Base-by-base conservation (phyloP, 2,888 invertebrate species). In the Ctenicera cuprea region DNA sequence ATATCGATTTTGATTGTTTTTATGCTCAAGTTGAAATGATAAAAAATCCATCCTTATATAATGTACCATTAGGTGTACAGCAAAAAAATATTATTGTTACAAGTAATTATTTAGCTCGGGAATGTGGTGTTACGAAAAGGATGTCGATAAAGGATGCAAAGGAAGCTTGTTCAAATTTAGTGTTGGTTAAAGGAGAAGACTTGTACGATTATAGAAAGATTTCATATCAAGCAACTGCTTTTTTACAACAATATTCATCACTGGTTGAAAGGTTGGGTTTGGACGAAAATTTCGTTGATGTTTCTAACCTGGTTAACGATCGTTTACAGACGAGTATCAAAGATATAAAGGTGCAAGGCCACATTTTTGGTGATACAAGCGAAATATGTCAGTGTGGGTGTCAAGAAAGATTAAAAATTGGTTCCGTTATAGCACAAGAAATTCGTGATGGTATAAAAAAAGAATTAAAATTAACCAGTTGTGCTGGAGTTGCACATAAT, bases 21-120 rank as follows among this genome's bases (percentile, higher is more conserved):
- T 95, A 95, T 87, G 95, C 95, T 74, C 95, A 95, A 90, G 94
- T 95, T 78, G 95, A 95, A 87, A 94, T 93, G 90, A 85, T 93
- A 71, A 90, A 91, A 79, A 91, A 94, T 84, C 94, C 94, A 2
- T 89, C 91, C 80, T 86, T 94, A 66, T 89, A 90, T 76, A 87
- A 88, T 66, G 90, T 91, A 80, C 94, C 95, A 30, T 86, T 95
- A 76, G 96, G 95, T 65, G 91, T 96, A 41, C 93, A 95, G 85
- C 96, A 96, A 87, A 95, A 96, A 85, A 94, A 92, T 85, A 89
- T 94, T 72, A 92, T 96, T 8, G 95, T 96, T 52, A 96, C 96
- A 8, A 93, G 94, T 82, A 96, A 96, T 87, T 95, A 96, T 84
- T 87, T 92, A 76, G 96, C 96, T 5, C 89, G 96, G 76, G 90